Evolutionary conservation across 2,113 vertebrate genomes (phyloP).

Genomic region (Eubucco bourcierii): DNA sequence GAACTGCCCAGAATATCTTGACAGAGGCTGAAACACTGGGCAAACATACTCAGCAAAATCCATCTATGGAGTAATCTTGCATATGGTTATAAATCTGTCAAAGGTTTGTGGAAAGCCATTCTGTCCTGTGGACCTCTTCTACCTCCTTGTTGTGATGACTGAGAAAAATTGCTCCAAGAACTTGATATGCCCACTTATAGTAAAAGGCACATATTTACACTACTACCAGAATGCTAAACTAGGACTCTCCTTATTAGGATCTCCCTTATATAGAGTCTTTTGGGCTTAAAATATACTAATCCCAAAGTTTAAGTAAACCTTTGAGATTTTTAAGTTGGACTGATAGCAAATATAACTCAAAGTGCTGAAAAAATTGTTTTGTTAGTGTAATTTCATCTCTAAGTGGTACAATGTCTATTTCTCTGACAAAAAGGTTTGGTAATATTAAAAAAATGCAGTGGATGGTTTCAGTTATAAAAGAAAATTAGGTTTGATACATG

Average conservation of each 20-base stretch:
- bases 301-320: conserved; percentile 48
- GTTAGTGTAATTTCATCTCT: conserved; percentile 43
- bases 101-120: conserved; percentile 47
- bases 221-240: conserved; percentile 23
- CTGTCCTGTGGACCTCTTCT: background rate
- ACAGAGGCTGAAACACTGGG: background rate
- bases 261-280: conserved; percentile 49
- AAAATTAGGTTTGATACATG: conserved; percentile 25
- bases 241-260: conserved; percentile 32
- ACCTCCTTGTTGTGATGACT: background rate
- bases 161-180: conserved; percentile 63
- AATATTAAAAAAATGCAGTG: conserved; percentile 45
- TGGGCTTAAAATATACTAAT: conserved; percentile 57
- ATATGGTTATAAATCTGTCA: background rate
- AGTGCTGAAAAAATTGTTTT: conserved; percentile 51
- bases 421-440: conserved; percentile 29
- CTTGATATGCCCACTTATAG: conserved; percentile 31
- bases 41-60: conserved; percentile 14
- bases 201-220: conserved; percentile 59
- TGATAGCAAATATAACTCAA: conserved; percentile 49
- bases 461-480: conserved; percentile 43
- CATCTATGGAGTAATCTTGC: background rate
- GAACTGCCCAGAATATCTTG: background rate
- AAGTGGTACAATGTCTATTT: conserved; percentile 37
- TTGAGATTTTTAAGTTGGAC: conserved; percentile 59